These are phyloP conservation scores for Bombus soroeensis DNA, from an alignment of 1,140 invertebrate genomes.

Conservation along the genomic window DNA sequence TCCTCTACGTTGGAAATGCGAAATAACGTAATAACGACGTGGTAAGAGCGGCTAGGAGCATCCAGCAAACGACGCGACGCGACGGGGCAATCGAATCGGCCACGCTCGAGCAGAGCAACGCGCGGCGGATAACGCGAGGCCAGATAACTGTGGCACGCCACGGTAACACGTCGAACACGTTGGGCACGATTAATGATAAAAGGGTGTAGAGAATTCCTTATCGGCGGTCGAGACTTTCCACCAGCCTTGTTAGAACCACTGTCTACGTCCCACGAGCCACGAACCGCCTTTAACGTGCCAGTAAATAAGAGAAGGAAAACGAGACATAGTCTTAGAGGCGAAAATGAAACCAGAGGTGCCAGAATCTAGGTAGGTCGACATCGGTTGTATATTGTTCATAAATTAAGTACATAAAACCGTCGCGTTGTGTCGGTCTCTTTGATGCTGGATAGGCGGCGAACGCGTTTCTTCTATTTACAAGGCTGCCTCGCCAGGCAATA, in stretches of 20 bases:
- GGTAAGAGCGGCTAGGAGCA: conserved; percentile 46
- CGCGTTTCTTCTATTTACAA: conserved; percentile 75
- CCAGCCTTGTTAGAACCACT: not conserved
- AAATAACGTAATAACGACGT: conserved; percentile 51
- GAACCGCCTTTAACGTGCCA: conserved; percentile 25
- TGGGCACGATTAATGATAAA: conserved; percentile 52
- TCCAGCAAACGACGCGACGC: not conserved
- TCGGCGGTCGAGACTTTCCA: conserved; percentile 27
- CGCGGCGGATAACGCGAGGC: conserved; percentile 15
- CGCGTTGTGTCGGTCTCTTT: conserved; percentile 74
- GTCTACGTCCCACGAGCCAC: no score
- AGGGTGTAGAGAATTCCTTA: conserved; percentile 51
- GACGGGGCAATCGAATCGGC: conserved; percentile 49
- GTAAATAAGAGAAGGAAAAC: not conserved
- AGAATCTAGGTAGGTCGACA: conserved; percentile 72
- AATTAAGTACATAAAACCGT: conserved; percentile 80
- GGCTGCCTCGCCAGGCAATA: conserved; percentile 34
- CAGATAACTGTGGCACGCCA: conserved; percentile 45
- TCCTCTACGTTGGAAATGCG: not conserved
- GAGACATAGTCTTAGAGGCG: not conserved
- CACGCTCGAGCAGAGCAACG: conserved; percentile 54
- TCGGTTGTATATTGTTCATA: conserved; percentile 77
- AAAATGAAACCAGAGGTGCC: conserved; percentile 60
- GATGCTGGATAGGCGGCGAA: conserved; percentile 75
- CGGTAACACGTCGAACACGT: conserved; percentile 45